Conservation (phyloP, 2,797 vertebrate species). For the Smutsia temminckii region DNA sequence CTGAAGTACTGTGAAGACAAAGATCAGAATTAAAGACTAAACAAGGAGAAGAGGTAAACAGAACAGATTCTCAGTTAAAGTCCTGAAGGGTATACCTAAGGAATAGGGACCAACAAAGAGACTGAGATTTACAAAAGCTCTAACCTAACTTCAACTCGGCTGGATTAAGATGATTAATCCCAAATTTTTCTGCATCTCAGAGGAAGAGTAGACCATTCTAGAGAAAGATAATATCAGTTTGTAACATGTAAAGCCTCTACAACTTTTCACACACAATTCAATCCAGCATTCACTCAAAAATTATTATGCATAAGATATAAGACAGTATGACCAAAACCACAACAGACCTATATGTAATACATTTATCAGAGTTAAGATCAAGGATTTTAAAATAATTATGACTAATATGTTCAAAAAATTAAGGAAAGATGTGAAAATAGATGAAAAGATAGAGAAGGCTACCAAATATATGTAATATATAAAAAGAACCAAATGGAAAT, state of each 20-base stretch:
- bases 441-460: background rate
- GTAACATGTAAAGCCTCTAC: background rate
- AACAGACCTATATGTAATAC: background rate
- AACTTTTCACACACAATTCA: background rate
- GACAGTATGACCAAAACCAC: background rate
- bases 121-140: background rate
- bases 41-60: background rate
- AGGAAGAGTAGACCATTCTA: background rate
- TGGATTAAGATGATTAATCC: background rate
- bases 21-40: background rate
- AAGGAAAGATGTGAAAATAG: background rate
- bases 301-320: background rate
- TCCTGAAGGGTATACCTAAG: background rate
- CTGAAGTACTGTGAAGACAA: background rate
- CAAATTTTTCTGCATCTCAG: background rate
- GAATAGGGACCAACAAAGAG: background rate
- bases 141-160: background rate
- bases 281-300: background rate
- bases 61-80: background rate
- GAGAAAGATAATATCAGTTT: background rate
- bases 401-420: background rate
- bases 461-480: background rate
- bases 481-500: background rate
- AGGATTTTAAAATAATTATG: background rate
- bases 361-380: background rate